Percentiles rank a stretch among this genome's conserved stretches.
These are phyloP conservation scores for Drosophila bocqueti DNA, from an alignment of 1,140 invertebrate genomes.

Conservation along the genomic window DNA sequence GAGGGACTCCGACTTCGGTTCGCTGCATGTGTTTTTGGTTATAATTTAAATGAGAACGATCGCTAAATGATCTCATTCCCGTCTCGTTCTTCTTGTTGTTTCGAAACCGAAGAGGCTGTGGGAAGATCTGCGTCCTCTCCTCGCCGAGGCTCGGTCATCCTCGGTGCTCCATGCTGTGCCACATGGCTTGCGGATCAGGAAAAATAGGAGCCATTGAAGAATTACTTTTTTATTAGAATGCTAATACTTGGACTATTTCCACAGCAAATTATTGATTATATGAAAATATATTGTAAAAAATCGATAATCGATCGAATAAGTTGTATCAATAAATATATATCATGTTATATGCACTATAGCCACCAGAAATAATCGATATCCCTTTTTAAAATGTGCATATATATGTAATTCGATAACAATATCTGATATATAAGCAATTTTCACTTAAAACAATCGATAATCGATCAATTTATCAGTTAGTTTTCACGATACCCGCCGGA, in stretches of 20 bases:
- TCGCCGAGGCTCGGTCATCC: not conserved
- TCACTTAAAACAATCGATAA: no score
- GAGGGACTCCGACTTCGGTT: slow-evolving; percentile 1
- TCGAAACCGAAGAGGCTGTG: slow-evolving; percentile 30
- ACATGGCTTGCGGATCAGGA: not conserved
- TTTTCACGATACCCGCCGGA: not conserved
- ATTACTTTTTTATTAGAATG: not conserved
- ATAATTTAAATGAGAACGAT: slow-evolving; percentile 63
- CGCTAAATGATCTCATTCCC: slow-evolving; percentile 55
- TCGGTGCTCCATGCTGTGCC: slow-evolving; percentile 14
- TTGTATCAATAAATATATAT: no score
- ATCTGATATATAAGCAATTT: not conserved
- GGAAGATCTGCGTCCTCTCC: slow-evolving; percentile 31
- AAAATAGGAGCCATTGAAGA: not conserved
- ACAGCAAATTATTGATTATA: no score
- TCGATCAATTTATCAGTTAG: not conserved
- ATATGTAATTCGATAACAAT: not conserved
- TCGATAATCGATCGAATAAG: no score
- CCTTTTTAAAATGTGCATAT: no score
- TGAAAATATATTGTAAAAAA: no score
- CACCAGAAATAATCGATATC: no score
- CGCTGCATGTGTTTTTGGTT: slow-evolving; percentile 60
- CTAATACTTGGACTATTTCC: not conserved
- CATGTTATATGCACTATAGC: no score
- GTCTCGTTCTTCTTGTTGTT: slow-evolving; percentile 1